phyloP scores from a whole-genome alignment of 92 coral and sea anemone genomes.

The Virgularia gustaviana region DNA sequence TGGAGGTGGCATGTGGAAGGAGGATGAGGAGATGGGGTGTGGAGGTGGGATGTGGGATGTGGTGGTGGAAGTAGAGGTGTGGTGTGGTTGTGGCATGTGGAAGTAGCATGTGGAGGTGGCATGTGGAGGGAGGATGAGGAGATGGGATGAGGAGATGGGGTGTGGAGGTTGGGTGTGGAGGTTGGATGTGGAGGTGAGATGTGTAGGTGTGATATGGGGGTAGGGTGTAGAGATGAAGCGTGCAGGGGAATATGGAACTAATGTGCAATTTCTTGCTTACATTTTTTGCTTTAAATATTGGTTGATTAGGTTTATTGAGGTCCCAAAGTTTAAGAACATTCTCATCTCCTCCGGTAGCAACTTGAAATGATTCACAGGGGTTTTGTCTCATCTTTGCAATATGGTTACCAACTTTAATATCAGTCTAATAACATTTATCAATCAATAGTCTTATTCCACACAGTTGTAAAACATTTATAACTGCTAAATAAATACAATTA shows the following conservation, averaged over 20 bases:
- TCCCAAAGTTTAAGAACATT: conserved; percentile 92
- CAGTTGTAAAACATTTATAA: neutral
- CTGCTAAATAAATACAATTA: neutral
- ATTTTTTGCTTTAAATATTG: conserved; percentile 85
- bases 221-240: neutral
- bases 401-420: conserved; percentile 73
- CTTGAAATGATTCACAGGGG: conserved; percentile 54
- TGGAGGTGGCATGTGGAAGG: too few relatives aligned
- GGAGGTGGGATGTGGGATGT: too few relatives aligned
- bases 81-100: too few relatives aligned
- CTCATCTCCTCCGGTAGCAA: conserved; percentile 91
- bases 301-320: conserved; percentile 68
- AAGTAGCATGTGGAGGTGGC: too few relatives aligned
- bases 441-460: neutral
- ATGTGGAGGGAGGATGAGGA: too few relatives aligned
- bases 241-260: neutral
- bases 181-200: too few relatives aligned
- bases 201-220: too few relatives aligned
- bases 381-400: conserved; percentile 66
- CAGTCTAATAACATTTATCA: conserved; percentile 64
- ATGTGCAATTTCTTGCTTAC: conserved; percentile 54
- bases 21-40: too few relatives aligned
- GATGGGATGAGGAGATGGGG: too few relatives aligned
- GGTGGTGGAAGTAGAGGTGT: too few relatives aligned
- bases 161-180: too few relatives aligned